These are phyloP conservation scores for Mus spretus DNA, from an alignment of 2,797 vertebrate species.

Conservation along the genomic window DNA sequence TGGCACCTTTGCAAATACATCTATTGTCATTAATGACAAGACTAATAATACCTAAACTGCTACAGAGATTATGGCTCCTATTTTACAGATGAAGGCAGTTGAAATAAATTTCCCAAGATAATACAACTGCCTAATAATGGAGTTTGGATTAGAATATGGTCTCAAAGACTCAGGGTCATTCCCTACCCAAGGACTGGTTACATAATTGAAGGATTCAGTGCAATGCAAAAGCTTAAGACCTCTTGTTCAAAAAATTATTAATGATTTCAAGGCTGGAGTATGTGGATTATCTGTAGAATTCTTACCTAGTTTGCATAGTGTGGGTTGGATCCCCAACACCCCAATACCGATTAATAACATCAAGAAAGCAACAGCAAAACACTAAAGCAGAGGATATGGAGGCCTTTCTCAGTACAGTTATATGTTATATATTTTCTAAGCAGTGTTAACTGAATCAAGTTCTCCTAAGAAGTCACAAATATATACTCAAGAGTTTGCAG, in stretches of 20 bases:
- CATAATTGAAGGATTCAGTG: neutral
- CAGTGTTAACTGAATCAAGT: neutral
- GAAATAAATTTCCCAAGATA: neutral
- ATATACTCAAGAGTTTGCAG: neutral
- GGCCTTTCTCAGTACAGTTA: neutral
- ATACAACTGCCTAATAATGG: neutral
- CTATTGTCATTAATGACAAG: constrained; percentile 47
- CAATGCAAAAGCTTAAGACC: neutral
- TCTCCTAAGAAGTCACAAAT: neutral
- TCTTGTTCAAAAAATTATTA: constrained; percentile 6
- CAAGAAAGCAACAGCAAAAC: neutral
- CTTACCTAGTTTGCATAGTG: neutral
- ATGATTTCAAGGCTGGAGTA: neutral
- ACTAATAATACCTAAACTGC: constrained; percentile 11
- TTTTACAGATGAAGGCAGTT: neutral
- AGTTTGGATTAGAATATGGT: constrained; percentile 11
- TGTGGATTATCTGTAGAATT: neutral
- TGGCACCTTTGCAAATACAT: constrained; percentile 24
- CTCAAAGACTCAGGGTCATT: constrained; percentile 8
- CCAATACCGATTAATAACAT: neutral
- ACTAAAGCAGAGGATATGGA: too few species aligned
- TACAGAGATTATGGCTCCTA: neutral
- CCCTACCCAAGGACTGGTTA: neutral
- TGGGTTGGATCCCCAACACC: neutral
- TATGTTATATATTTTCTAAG: neutral